Evolutionary conservation across 2,888 invertebrate genomes (phyloP).

Genomic region (Protonemura montana): DNA sequence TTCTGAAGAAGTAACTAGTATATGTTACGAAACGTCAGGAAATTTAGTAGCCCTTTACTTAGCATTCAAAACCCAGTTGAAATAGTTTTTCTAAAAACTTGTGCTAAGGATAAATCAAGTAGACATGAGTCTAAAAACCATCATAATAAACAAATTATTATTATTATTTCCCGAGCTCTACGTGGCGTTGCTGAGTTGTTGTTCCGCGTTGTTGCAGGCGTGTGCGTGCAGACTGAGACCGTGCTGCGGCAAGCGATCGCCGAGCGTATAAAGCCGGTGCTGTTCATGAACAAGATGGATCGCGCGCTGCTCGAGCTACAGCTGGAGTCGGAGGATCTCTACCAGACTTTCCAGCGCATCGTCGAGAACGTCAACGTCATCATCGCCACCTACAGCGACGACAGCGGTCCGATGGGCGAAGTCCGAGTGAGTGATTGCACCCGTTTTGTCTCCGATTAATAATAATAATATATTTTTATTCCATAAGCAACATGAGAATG

Average conservation of each 20-base stretch:
- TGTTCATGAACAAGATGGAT: slow-evolving; percentile 99
- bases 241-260: slow-evolving; percentile 99
- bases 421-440: slow-evolving; percentile 76
- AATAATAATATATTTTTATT: no score
- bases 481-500: no score
- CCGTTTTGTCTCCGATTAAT: background rate
- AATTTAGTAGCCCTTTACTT: no score
- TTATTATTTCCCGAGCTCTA: no score
- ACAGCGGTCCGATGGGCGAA: slow-evolving; percentile 98
- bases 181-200: background rate
- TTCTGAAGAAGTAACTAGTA: no score
- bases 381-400: slow-evolving; percentile 98
- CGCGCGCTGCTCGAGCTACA: slow-evolving; percentile 97
- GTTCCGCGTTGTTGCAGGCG: slow-evolving; percentile 73
- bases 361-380: slow-evolving; percentile 99
- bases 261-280: slow-evolving; percentile 98
- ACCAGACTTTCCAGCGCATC: slow-evolving; percentile 99
- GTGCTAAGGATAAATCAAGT: no score
- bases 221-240: slow-evolving; percentile 99
- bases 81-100: no score
- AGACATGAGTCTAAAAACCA: no score
- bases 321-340: slow-evolving; percentile 94
- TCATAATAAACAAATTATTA: no score
- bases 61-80: no score
- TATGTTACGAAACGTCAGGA: no score